Evolutionary conservation across 2,113 vertebrate species (phyloP), one percentile per base, ranked within the genome.

Genomic region (Patagioenas fasciata): DNA sequence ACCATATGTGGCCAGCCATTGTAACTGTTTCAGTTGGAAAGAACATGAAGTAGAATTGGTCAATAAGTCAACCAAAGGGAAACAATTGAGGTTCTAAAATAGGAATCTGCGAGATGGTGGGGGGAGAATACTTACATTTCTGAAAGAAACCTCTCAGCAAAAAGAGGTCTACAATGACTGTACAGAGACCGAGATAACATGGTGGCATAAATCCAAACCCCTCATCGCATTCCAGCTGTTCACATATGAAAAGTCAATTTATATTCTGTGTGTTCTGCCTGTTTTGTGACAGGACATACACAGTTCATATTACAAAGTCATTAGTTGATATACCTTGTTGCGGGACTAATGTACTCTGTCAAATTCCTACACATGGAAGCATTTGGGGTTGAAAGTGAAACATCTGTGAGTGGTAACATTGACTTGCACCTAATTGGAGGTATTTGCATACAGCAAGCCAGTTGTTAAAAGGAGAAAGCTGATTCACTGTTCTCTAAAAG

Each of bases 21-120:
- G 7, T 97, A 98, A 95, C 97, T 97, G 85, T 98, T 96, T 71
- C 96, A 96, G 44, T 93, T 98, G 58, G 98, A 97, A 56, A 98
- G 86, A 85, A 97, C 70, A 20, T 94, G 89, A 81, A 98, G 93
- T 26, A 98, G 89, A 91, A 98, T 94, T 96, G 98, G 53, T 48
- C 93, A 74, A 3, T 78, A 57, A 97, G 25, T 70, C 19, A 80
- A 95, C 93, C 1, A 3, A 25, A 57, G 40, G 13, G 36, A 65
- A 73, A 81, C 47, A 74, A 58, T 6, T 69, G 34, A 93, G 44
- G 36, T 58, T 61, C 80, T 48, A 56, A 88, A 95, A 91, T 13
- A 2, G 84, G 87, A 95, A 91, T 31, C 47, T 80, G 44, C 70
- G 64, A 80, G 28, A n/a, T 51, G 21, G 38, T 13, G 10, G 11